phyloP scores from a whole-genome alignment of 2,113 vertebrate species.

The Urocynchramus pylzowi region DNA sequence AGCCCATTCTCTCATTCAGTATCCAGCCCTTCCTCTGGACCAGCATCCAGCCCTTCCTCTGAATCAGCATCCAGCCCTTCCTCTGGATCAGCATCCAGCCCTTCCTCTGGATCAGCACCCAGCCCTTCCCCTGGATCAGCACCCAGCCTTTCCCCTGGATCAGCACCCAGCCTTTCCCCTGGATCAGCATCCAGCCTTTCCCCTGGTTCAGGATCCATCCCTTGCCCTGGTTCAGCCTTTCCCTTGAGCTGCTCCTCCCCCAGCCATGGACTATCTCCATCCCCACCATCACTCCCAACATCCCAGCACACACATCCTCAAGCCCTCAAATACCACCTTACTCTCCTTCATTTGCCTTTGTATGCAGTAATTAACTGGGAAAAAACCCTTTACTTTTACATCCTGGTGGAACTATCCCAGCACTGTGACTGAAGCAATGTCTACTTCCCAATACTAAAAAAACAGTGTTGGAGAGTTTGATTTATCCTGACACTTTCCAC shows the following conservation, averaged over 20 bases:
- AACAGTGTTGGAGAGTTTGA: neutral
- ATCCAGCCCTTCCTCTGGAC: neutral
- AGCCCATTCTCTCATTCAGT: accelerated
- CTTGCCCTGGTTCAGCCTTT: neutral
- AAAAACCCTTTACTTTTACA: neutral
- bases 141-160: neutral
- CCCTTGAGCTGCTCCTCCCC: neutral
- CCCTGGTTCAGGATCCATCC: accelerated
- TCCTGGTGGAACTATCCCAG: neutral
- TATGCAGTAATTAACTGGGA: neutral
- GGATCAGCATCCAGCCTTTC: neutral
- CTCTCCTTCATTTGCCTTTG: neutral
- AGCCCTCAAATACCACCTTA: neutral
- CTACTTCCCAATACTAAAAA: neutral
- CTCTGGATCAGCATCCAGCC: neutral
- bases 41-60: too few relatives aligned
- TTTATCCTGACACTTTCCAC: neutral
- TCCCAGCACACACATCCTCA: accelerated
- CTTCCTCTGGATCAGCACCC: neutral
- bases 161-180: neutral
- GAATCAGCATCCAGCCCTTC: too few relatives aligned
- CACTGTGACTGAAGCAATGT: accelerated
- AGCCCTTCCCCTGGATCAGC: too few relatives aligned
- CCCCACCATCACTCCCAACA: neutral
- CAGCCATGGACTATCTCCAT: neutral